Conservation (phyloP, 2,888 invertebrate genomes). For the Caprella mutica region DNA sequence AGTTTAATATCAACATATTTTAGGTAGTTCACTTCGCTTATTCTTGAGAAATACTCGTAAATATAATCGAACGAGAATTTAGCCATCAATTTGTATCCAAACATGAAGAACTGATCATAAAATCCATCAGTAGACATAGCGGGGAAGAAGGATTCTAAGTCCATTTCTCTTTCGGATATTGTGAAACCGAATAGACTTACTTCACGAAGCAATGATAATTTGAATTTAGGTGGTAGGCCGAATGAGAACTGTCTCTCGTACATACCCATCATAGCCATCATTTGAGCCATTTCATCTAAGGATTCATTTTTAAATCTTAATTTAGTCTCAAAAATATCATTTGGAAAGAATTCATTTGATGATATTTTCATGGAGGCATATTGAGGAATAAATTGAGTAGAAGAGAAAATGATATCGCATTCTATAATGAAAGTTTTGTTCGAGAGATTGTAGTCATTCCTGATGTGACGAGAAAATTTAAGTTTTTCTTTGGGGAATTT, state of each 20-base stretch:
- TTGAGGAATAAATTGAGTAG: not conserved
- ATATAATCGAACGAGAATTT: not conserved
- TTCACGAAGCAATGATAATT: too few relatives aligned
- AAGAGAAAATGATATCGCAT: not conserved
- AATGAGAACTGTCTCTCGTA: too few relatives aligned
- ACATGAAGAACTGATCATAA: too few relatives aligned
- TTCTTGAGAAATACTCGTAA: too few relatives aligned
- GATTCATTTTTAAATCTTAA: not conserved
- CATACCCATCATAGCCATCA: too few relatives aligned
- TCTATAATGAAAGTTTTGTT: conserved; percentile 1
- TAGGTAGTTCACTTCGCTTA: not conserved
- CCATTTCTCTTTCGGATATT: too few relatives aligned
- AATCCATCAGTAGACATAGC: too few relatives aligned
- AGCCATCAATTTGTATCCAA: not conserved
- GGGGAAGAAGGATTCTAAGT: too few relatives aligned
- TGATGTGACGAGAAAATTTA: not conserved
- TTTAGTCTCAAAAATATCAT: not conserved
- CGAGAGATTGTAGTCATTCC: not conserved
- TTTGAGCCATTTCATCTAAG: too few relatives aligned
- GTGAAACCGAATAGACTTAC: too few relatives aligned
- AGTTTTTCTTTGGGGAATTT: not conserved
- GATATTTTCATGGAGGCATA: not conserved
- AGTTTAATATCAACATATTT: not conserved
- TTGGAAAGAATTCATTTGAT: not conserved
- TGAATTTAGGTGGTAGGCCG: too few relatives aligned